These are phyloP conservation scores for Andrena marginata DNA, from an alignment of 2,888 invertebrate genomes.

Conservation along the genomic window DNA sequence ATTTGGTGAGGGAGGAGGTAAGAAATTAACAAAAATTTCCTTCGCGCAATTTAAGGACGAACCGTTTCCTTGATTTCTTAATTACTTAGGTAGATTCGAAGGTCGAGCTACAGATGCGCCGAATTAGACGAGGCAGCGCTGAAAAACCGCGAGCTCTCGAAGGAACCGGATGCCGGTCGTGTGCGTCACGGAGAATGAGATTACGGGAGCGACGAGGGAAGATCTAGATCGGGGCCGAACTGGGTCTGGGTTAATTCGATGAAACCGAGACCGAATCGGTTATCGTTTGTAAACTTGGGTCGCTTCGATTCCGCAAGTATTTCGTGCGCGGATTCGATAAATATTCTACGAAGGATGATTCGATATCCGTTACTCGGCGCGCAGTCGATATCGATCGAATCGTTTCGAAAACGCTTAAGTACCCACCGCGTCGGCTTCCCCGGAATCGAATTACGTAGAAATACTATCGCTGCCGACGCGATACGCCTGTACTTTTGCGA, in stretches of 20 bases:
- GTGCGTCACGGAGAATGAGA: no score
- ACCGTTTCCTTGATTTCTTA: no score
- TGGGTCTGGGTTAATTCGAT: constrained; percentile 53
- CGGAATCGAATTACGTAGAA: constrained; percentile 59
- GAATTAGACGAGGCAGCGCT: no score
- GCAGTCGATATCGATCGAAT: constrained; percentile 51
- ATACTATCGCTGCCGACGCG: constrained; percentile 55
- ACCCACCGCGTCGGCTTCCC: constrained; percentile 41
- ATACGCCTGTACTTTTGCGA: constrained; percentile 51
- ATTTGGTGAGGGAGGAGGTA: no score
- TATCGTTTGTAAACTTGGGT: constrained; percentile 26
- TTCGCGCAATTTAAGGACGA: no score
- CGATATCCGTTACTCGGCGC: constrained; percentile 23
- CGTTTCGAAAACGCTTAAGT: constrained; percentile 58
- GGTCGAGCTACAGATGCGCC: no score
- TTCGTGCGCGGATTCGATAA: constrained; percentile 40
- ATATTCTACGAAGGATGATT: constrained; percentile 51
- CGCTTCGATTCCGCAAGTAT: constrained; percentile 51
- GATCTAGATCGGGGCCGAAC: constrained; percentile 26
- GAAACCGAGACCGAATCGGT: constrained; percentile 42
- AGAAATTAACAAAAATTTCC: no score
- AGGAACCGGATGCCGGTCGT: no score
- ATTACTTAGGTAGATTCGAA: no score
- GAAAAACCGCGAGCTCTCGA: no score
- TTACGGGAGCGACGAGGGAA: not conserved